These are phyloP conservation scores for Pimpla rufipes DNA, from an alignment of 2,888 invertebrate species.

Conservation along the genomic window DNA sequence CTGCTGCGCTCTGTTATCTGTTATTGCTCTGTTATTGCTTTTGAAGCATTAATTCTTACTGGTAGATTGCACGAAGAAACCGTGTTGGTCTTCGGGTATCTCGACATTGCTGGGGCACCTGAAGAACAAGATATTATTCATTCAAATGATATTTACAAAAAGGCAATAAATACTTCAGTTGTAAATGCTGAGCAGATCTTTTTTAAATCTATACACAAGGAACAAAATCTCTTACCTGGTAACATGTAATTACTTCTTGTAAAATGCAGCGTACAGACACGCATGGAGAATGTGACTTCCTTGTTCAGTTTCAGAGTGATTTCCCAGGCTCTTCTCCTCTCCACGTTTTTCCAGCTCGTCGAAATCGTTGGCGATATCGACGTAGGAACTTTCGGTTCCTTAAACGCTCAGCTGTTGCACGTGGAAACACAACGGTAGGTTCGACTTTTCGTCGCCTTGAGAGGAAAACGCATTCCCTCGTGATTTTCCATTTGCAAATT, in stretches of 20 bases:
- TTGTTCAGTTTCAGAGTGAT: slow-evolving; percentile 39
- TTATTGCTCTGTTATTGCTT: not conserved
- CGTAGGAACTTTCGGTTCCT: slow-evolving; percentile 22
- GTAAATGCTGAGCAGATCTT: not conserved
- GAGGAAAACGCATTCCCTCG: not conserved
- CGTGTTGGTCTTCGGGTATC: not conserved
- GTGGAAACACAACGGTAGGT: slow-evolving; percentile 10
- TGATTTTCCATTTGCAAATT: not conserved
- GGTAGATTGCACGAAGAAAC: slow-evolving; percentile 12
- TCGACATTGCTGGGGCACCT: not conserved
- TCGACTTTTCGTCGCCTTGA: not conserved
- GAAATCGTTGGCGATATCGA: slow-evolving; percentile 21
- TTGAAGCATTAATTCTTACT: not conserved
- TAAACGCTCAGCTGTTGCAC: slow-evolving; percentile 26
- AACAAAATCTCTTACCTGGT: slow-evolving; percentile 35
- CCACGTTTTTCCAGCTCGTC: slow-evolving; percentile 32
- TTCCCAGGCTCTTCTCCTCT: slow-evolving; percentile 48
- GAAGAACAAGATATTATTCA: not conserved
- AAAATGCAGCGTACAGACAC: slow-evolving; percentile 54
- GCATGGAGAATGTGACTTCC: slow-evolving; percentile 14
- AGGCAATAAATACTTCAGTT: not conserved
- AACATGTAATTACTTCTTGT: slow-evolving; percentile 37
- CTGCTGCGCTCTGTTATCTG: not conserved
- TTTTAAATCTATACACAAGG: not conserved
- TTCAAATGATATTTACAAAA: not conserved